Evolutionary conservation across 2,113 vertebrate genomes (phyloP).

Genomic region (Monopterus albus): DNA sequence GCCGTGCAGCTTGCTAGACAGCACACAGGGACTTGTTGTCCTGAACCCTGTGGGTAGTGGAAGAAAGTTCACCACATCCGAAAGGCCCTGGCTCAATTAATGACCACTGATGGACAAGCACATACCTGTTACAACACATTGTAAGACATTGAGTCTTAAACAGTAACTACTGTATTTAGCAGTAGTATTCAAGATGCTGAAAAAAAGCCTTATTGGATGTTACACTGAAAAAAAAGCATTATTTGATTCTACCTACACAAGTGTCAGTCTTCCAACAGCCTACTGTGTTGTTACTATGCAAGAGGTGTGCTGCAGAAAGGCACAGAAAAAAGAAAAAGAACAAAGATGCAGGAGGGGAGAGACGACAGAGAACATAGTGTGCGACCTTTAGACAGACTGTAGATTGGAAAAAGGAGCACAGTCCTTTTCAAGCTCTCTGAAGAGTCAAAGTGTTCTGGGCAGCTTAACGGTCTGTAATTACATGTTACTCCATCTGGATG

Average conservation of each 20-base stretch:
- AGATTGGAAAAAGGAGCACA: constrained; percentile 46
- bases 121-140: background rate
- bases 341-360: constrained; percentile 8
- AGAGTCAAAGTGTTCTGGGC: constrained; percentile 53
- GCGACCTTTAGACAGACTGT: constrained; percentile 59
- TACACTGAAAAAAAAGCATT: background rate
- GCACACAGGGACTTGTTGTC: constrained; percentile 40
- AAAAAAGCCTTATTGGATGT: background rate
- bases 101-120: constrained; percentile 6
- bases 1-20: constrained; percentile 51
- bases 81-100: constrained; percentile 4
- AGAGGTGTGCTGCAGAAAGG: background rate
- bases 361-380: constrained; percentile 18
- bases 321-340: background rate
- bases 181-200: background rate
- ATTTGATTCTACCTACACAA: background rate
- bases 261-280: constrained; percentile 1
- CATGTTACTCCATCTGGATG: constrained; percentile 58
- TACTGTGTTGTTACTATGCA: background rate
- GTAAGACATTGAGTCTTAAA: background rate
- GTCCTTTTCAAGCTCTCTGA: constrained; percentile 48
- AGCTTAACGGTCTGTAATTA: constrained; percentile 65
- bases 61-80: constrained; percentile 50
- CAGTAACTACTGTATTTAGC: background rate
- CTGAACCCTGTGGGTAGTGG: constrained; percentile 41